Conservation (phyloP, 2,888 invertebrate genomes). For the Tachina grossa region DNA sequence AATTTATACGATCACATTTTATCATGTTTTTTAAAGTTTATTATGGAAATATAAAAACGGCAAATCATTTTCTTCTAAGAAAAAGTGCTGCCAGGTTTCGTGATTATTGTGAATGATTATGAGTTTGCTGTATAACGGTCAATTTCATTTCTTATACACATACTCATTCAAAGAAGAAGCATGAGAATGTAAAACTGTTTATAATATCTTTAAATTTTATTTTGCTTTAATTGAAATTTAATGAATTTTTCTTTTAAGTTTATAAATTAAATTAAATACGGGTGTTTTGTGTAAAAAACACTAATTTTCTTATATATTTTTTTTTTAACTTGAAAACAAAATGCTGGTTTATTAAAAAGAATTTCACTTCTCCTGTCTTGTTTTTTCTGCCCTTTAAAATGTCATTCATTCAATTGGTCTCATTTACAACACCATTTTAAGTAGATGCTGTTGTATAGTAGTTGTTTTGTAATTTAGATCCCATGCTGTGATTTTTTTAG, state of each 20-base stretch:
- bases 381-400: slow-evolving; percentile 47
- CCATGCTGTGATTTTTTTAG: slow-evolving; percentile 67
- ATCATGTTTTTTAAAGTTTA: too few species aligned
- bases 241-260: slow-evolving; percentile 14
- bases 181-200: neutral
- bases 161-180: neutral
- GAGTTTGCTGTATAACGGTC: neutral
- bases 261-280: slow-evolving; percentile 27
- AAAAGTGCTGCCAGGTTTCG: too few species aligned
- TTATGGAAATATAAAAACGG: too few species aligned
- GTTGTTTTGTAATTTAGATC: slow-evolving; percentile 48
- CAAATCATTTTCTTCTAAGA: too few species aligned
- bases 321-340: neutral
- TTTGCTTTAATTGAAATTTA: slow-evolving; percentile 2
- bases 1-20: too few species aligned
- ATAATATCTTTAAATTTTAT: neutral
- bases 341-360: slow-evolving; percentile 51
- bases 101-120: too few species aligned
- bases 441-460: slow-evolving; percentile 36
- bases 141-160: neutral
- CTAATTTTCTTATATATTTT: neutral
- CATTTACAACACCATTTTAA: slow-evolving; percentile 46
- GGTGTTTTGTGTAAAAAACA: slow-evolving; percentile 15
- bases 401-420: slow-evolving; percentile 61
- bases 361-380: slow-evolving; percentile 5